Evolutionary conservation across 2,113 vertebrate genomes (phyloP).

Genomic region (Aviceda subcristata): DNA sequence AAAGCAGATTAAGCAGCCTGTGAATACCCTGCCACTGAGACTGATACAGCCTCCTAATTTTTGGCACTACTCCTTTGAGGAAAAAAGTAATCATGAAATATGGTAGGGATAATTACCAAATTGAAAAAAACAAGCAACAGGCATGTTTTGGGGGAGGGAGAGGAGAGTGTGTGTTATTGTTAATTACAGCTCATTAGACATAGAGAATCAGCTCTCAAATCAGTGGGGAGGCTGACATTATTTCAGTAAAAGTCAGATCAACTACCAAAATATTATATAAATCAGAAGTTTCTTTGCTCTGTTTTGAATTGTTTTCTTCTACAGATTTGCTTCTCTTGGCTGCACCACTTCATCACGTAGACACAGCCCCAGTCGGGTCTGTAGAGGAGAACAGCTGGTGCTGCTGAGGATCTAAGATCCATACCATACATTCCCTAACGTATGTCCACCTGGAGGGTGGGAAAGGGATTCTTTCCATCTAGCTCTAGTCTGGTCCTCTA

Average conservation of each 20-base stretch:
- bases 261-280: not conserved
- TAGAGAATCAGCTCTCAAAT: not conserved
- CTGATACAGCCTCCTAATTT: not conserved
- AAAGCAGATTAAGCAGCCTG: not conserved
- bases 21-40: not conserved
- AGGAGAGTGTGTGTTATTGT: not conserved
- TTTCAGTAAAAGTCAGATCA: slow-evolving; percentile 21
- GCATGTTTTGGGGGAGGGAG: not conserved
- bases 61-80: slow-evolving; percentile 1
- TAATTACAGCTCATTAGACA: slow-evolving; percentile 26
- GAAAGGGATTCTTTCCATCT: not conserved
- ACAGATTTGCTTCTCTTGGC: not conserved
- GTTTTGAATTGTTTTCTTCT: slow-evolving; percentile 3
- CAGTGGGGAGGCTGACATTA: not conserved
- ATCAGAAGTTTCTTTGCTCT: not conserved
- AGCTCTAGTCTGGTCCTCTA: not conserved
- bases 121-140: not conserved
- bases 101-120: slow-evolving; percentile 20
- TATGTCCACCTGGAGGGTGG: not conserved
- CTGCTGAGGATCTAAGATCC: not conserved
- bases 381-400: not conserved
- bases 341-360: not conserved
- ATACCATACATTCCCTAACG: not conserved
- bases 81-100: not conserved
- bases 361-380: not conserved